Conservation (phyloP, 2,113 vertebrate species). For the Neomonachus schauinslandi region DNA sequence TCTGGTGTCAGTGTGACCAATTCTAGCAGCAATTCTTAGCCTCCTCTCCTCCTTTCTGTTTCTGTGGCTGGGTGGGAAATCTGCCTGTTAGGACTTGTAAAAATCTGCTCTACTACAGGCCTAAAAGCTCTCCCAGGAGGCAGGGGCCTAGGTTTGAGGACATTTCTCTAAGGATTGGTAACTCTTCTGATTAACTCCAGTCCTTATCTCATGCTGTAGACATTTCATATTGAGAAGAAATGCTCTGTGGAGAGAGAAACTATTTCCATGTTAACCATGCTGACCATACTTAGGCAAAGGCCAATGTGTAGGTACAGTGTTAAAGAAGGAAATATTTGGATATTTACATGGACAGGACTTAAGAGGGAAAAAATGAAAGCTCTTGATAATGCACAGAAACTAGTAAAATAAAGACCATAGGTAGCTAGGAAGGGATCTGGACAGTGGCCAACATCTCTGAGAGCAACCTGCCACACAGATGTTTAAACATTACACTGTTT, state of each 20-base stretch:
- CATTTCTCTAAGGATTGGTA: not conserved
- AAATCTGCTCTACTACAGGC: not conserved
- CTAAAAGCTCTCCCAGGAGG: not conserved
- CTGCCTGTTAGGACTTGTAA: not conserved
- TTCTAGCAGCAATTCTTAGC: not conserved
- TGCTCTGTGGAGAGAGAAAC: not conserved
- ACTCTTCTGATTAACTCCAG: not conserved
- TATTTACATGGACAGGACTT: not conserved
- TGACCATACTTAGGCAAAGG: not conserved
- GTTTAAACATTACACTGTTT: not conserved
- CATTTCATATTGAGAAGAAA: not conserved
- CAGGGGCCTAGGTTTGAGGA: not conserved
- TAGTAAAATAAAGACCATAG: not conserved
- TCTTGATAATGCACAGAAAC: not conserved
- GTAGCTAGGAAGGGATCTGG: not conserved
- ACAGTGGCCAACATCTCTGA: not conserved
- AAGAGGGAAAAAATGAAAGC: not conserved
- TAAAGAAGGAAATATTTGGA: not conserved
- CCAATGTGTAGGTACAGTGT: not conserved
- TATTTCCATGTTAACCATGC: not conserved
- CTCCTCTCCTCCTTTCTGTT: not conserved
- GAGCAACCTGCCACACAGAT: not conserved
- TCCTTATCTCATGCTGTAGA: not conserved
- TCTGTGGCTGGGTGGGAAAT: not conserved
- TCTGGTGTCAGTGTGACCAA: not conserved